These are phyloP conservation scores for Molothrus aeneus DNA, from an alignment of 2,797 vertebrate genomes.

Conservation along the genomic window DNA sequence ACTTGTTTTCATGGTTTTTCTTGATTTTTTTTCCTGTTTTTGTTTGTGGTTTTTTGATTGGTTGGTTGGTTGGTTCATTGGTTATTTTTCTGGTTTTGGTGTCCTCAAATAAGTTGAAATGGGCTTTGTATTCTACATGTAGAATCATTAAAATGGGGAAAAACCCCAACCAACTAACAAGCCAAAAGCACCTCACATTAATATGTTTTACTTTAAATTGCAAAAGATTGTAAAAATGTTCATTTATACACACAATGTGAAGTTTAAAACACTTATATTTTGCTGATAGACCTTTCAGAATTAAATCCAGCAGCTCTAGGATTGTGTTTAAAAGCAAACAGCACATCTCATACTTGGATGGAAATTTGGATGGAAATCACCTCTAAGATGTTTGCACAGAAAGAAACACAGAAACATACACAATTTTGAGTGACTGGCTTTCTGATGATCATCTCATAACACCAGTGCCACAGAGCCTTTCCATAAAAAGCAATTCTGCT, in stretches of 20 bases:
- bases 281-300: not conserved
- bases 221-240: not conserved
- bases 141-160: not conserved
- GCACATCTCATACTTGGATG: not conserved
- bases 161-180: rapidly evolving
- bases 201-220: not conserved
- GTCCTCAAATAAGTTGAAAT: not conserved
- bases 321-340: not conserved
- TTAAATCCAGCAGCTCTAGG: not conserved
- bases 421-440: not conserved
- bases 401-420: not conserved
- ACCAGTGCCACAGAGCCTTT: not conserved
- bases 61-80: not conserved
- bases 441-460: not conserved
- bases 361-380: not conserved
- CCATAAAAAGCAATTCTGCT: not conserved
- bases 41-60: not conserved
- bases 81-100: not conserved
- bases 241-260: not conserved
- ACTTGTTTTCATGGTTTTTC: not conserved
- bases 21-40: not conserved
- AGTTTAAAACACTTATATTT: not conserved
- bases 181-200: rapidly evolving
- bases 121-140: not conserved
- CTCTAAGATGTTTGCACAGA: not conserved